phyloP scores from a whole-genome alignment of 2,113 vertebrate species.

The Leptosomus discolor region DNA sequence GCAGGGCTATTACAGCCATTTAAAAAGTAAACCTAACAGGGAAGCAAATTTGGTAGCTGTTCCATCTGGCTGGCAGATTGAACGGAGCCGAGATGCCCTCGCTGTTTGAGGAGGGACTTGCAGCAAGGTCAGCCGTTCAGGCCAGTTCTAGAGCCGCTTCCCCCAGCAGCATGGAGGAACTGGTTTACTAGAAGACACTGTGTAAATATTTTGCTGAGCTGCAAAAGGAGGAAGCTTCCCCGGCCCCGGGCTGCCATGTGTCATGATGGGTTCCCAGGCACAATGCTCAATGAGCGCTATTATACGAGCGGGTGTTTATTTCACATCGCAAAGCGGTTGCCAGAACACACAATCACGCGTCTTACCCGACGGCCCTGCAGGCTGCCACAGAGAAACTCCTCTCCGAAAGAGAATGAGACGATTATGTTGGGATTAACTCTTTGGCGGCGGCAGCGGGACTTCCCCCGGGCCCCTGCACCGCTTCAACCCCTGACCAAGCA shows the following conservation, averaged over 20 bases:
- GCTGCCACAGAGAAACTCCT: neutral
- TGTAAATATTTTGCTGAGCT: constrained; percentile 56
- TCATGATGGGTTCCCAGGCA: constrained; percentile 46
- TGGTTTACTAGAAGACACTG: constrained; percentile 22
- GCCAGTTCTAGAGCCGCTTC: neutral
- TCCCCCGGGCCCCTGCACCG: neutral
- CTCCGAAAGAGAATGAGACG: neutral
- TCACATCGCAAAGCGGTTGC: neutral
- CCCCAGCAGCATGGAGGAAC: constrained; percentile 12
- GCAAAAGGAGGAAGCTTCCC: constrained; percentile 60
- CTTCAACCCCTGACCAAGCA: neutral
- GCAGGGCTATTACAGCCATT: neutral
- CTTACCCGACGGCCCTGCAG: neutral
- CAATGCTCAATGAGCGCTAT: constrained; percentile 57
- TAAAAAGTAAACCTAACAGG: neutral
- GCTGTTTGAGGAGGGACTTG: neutral
- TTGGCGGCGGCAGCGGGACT: rapidly evolving
- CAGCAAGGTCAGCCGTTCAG: neutral
- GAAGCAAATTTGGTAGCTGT: neutral
- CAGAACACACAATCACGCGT: neutral
- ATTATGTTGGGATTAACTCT: neutral
- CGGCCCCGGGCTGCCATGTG: constrained; percentile 13
- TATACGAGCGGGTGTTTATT: constrained; percentile 62
- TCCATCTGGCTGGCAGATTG: neutral
- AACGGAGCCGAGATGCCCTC: rapidly evolving